phyloP scores from a whole-genome alignment of 2,888 invertebrate genomes.

The Neoaliturus tenellus region DNA sequence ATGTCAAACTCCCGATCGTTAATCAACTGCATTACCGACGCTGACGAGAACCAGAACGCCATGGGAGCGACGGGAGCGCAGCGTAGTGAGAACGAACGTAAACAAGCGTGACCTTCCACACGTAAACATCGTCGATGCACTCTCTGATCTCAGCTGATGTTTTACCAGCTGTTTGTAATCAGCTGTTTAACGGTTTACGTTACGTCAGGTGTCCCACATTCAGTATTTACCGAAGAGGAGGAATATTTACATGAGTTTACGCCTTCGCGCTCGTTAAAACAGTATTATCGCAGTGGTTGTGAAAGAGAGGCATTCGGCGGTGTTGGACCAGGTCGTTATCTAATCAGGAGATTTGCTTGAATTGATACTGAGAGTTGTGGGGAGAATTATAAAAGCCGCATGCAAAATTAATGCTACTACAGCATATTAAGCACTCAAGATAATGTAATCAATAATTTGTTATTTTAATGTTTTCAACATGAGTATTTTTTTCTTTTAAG shows the following conservation, averaged over 20 bases:
- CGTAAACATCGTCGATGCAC: constrained; percentile 7
- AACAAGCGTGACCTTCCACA: constrained; percentile 18
- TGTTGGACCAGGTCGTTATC: neutral
- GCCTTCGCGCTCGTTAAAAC: constrained; percentile 38
- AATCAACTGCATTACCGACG: constrained; percentile 24
- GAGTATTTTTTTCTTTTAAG: too few relatives aligned
- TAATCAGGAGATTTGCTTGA: too few relatives aligned
- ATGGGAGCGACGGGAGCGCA: neutral
- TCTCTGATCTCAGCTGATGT: constrained; percentile 17
- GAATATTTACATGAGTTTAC: constrained; percentile 39
- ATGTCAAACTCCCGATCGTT: constrained; percentile 24
- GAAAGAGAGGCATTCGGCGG: neutral
- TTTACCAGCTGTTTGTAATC: constrained; percentile 20
- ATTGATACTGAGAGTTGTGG: too few relatives aligned
- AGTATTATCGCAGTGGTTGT: neutral
- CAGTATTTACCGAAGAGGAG: constrained; percentile 15
- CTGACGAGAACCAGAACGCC: constrained; percentile 7
- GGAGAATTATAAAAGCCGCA: too few relatives aligned
- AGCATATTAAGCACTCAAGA: too few relatives aligned
- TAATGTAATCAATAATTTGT: too few relatives aligned
- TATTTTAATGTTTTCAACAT: too few relatives aligned
- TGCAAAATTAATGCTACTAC: too few relatives aligned
- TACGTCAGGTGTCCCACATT: constrained; percentile 2
- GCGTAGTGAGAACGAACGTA: neutral
- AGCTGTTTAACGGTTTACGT: constrained; percentile 10